Percentiles rank a stretch among this genome's conserved stretches.
phyloP scores from a whole-genome alignment of 2,113 vertebrate species.

The Syngnathus floridae region DNA sequence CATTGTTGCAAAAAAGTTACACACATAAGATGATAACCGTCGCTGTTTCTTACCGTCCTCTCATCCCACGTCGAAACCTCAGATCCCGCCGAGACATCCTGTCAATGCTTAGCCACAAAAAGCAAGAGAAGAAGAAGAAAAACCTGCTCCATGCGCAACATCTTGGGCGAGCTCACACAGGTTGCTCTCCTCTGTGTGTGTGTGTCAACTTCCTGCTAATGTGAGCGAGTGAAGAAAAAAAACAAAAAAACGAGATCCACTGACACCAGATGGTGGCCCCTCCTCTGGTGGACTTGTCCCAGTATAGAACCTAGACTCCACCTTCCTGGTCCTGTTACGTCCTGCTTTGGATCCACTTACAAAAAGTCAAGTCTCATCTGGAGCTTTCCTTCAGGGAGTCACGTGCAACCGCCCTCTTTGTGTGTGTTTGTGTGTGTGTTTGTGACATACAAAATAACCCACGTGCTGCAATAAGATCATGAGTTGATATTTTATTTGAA shows the following conservation, averaged over 20 bases:
- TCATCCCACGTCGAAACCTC: conserved; percentile 64
- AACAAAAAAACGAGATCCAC: conserved; percentile 27
- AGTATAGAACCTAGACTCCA: conserved; percentile 25
- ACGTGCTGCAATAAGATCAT: conserved; percentile 2
- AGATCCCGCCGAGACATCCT: conserved; percentile 70
- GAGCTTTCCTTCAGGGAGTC: conserved; percentile 7
- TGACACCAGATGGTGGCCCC: conserved; percentile 39
- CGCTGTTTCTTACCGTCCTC: conserved; percentile 60
- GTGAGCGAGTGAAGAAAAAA: conserved; percentile 20
- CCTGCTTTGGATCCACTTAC: conserved; percentile 41
- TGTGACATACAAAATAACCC: neutral
- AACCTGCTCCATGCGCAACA: conserved; percentile 5
- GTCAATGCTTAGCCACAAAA: neutral
- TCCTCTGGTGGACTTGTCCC: conserved; percentile 33
- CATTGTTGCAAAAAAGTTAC: conserved; percentile 7
- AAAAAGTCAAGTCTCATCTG: conserved; percentile 8
- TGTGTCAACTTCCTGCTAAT: conserved; percentile 34
- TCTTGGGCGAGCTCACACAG: conserved; percentile 9
- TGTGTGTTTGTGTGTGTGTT: no score
- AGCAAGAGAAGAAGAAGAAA: neutral
- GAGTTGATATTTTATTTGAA: conserved; percentile 45
- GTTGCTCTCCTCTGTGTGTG: conserved; percentile 17
- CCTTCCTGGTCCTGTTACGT: conserved; percentile 28
- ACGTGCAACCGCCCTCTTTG: neutral
- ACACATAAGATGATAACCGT: neutral